Conservation (phyloP, 1,140 invertebrate species). For the Cyrtorhinus lividipennis region DNA sequence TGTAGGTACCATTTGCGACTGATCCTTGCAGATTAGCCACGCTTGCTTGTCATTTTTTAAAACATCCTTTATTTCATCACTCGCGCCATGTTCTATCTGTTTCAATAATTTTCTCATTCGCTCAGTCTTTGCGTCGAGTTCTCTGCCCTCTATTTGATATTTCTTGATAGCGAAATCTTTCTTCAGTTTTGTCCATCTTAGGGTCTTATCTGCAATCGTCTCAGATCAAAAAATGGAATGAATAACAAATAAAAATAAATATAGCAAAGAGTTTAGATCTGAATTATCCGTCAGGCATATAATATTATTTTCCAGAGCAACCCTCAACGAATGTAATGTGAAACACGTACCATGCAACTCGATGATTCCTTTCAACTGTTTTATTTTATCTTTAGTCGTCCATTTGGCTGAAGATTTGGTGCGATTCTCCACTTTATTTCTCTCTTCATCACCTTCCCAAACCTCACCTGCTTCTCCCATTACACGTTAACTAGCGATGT, state of each 20-base stretch:
- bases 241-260: too few relatives aligned
- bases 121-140: constrained; percentile 7
- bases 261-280: too few relatives aligned
- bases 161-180: not conserved
- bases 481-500: too few relatives aligned
- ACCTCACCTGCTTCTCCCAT: not conserved
- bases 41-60: constrained; percentile 11
- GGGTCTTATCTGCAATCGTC: not conserved
- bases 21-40: constrained; percentile 5
- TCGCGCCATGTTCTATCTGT: not conserved
- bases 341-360: constrained; percentile 1
- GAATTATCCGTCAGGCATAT: too few relatives aligned
- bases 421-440: not conserved
- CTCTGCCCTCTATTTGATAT: constrained; percentile 6
- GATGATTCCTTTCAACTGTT: constrained; percentile 5
- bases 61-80: constrained; percentile 1
- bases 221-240: too few relatives aligned
- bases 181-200: constrained; percentile 10
- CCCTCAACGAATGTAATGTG: too few relatives aligned
- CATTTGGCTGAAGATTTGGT: not conserved
- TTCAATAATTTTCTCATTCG: constrained; percentile 1
- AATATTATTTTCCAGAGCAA: too few relatives aligned
- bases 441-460: not conserved
- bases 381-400: constrained; percentile 9
- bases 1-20: constrained; percentile 1